phyloP scores from a whole-genome alignment of 2,888 invertebrate species.

The Thymelicus sylvestris region DNA sequence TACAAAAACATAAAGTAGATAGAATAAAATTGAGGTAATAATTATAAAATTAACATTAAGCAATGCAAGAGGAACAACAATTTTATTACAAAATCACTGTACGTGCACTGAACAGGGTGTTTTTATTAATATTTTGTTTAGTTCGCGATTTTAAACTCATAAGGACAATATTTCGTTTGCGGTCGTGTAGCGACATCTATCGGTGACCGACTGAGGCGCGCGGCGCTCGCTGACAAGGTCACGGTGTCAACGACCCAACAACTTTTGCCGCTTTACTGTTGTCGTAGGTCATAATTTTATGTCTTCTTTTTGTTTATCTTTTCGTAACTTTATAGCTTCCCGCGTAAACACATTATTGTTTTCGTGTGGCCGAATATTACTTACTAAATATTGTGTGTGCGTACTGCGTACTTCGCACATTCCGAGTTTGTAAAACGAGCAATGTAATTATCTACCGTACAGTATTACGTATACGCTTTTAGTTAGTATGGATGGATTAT shows the following conservation, averaged over 20 bases:
- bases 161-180: slow-evolving; percentile 35
- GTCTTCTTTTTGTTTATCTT: slow-evolving; percentile 85
- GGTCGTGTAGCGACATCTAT: slow-evolving; percentile 67
- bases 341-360: slow-evolving; percentile 65
- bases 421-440: background rate
- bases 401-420: background rate
- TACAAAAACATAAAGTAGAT: too few species aligned
- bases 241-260: slow-evolving; percentile 82
- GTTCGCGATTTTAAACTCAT: too few species aligned
- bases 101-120: too few species aligned
- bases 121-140: too few species aligned
- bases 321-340: slow-evolving; percentile 80
- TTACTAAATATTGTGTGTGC: slow-evolving; percentile 14
- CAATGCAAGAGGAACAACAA: too few species aligned
- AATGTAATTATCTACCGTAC: background rate
- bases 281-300: slow-evolving; percentile 85
- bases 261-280: slow-evolving; percentile 84
- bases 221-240: slow-evolving; percentile 67
- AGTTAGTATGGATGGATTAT: too few species aligned
- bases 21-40: too few species aligned
- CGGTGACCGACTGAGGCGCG: slow-evolving; percentile 56
- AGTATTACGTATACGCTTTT: too few species aligned
- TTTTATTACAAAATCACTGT: too few species aligned
- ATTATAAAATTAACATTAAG: too few species aligned
- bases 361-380: slow-evolving; percentile 32